Evolutionary conservation across 2,113 vertebrate species (phyloP), one percentile per base, ranked within the genome.

Genomic region (Microcebus griseorufus): DNA sequence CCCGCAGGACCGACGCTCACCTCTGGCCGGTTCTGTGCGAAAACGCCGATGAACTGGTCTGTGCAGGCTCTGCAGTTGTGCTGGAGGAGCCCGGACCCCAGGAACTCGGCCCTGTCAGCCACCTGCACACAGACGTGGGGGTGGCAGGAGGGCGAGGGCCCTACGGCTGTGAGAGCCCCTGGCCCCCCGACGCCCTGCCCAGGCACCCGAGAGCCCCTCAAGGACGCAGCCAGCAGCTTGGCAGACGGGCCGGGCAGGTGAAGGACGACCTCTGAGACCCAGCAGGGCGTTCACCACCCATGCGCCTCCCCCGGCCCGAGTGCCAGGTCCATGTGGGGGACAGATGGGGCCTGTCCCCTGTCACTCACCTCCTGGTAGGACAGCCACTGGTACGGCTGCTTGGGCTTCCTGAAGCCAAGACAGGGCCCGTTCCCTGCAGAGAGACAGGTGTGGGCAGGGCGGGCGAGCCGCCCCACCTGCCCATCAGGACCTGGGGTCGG

Each of bases 1-100:
- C 34, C 62, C 16, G 69, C n/a, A 84, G 45, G n/a, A 67, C 20
- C 39, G 62, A 86, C 37, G 25, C 98, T 99, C 92, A 99, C 99
- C 99, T 99, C 99, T 53, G 99, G 99, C 9, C 99, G 99, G 98
- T 99, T 99, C 97, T 99, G 99, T 94, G 99, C 99, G n/a, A 99
- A 99, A 96, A 99, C 99, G 0, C 99, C 99, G 1, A 99, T 99
- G 98, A 99, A 99, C 98, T 99, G 99, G 90, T 99, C 98, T 0
- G 99, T 97, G 94, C 97, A 98, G 8, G 99, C 98, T 95, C 98
- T 99, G 98, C 99, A 99, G 78, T 99, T 99, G 96, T 99, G 99
- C 97, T 99, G 99, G 93, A 99, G 98, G 67, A 99, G 99, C 73
- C 99, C 99, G 0, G 99, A 99, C 29, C 99, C 99, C 97, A 99